These are phyloP conservation scores for Threskiornis aethiopicus DNA, from an alignment of 2,797 vertebrate genomes.

Conservation along the genomic window DNA sequence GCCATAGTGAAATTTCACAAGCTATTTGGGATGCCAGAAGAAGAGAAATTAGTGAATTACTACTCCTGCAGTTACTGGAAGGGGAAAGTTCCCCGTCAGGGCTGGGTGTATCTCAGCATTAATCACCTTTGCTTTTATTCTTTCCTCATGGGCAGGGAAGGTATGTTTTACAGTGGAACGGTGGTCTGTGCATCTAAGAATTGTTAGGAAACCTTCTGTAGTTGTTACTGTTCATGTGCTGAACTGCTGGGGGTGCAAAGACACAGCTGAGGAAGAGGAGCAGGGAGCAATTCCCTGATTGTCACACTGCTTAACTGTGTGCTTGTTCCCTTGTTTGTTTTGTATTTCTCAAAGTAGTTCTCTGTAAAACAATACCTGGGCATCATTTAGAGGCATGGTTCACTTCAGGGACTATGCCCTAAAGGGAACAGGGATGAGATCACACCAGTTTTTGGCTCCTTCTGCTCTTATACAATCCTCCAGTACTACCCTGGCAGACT, in stretches of 20 bases:
- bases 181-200: background rate
- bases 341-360: background rate
- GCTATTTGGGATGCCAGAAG: constrained; percentile 95
- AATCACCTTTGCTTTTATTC: constrained; percentile 98
- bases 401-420: background rate
- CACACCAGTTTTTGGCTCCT: background rate
- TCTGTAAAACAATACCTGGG: background rate
- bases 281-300: background rate
- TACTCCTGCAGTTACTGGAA: constrained; percentile 99
- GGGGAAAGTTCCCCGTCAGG: constrained; percentile 93
- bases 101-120: constrained; percentile 99
- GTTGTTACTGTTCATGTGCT: background rate
- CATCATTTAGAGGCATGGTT: background rate
- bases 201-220: background rate
- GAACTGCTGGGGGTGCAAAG: background rate
- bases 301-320: background rate
- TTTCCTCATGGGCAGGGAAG: constrained; percentile 94
- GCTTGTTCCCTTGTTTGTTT: background rate
- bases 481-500: background rate
- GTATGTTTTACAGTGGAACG: constrained; percentile 63
- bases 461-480: background rate
- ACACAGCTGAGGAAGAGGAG: background rate
- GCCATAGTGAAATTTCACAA: constrained; percentile 92
- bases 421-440: background rate
- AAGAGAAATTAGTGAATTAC: constrained; percentile 97